Evolutionary conservation across 2,113 vertebrate genomes (phyloP).

Genomic region (Coptodon rendalli): DNA sequence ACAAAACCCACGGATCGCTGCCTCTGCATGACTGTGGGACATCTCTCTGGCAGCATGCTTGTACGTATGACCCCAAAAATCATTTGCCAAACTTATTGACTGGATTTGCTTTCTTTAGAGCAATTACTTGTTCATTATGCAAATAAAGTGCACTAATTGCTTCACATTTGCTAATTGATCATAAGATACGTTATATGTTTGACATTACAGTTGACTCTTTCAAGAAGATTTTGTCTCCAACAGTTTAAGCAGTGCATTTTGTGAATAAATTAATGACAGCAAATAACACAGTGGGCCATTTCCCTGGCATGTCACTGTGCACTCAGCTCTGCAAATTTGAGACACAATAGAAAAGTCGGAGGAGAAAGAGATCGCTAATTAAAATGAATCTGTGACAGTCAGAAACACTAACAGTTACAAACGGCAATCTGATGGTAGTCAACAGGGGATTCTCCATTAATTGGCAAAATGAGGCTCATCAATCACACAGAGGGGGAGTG

Average conservation of each 20-base stretch:
- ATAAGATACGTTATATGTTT: slow-evolving; percentile 48
- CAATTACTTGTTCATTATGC: slow-evolving; percentile 68
- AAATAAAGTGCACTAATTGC: slow-evolving; percentile 63
- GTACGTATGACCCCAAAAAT: slow-evolving; percentile 12
- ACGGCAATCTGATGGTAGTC: slow-evolving; percentile 75
- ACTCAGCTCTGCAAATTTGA: slow-evolving; percentile 12
- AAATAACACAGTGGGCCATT: slow-evolving; percentile 20
- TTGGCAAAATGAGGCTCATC: slow-evolving; percentile 79
- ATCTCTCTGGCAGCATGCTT: slow-evolving; percentile 1
- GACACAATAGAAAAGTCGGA: slow-evolving; percentile 16
- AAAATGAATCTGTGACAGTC: slow-evolving; percentile 69
- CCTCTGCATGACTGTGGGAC: not conserved
- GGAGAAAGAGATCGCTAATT: slow-evolving; percentile 62
- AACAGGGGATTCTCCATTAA: slow-evolving; percentile 77
- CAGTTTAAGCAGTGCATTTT: slow-evolving; percentile 1
- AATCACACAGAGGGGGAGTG: slow-evolving; percentile 69
- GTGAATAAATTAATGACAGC: slow-evolving; percentile 23
- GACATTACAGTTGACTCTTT: slow-evolving; percentile 16
- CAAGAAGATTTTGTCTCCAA: slow-evolving; percentile 1
- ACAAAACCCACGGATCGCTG: slow-evolving; percentile 6
- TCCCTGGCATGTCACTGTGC: not conserved
- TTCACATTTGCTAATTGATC: slow-evolving; percentile 64
- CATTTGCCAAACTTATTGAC: slow-evolving; percentile 62
- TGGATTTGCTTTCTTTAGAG: slow-evolving; percentile 42
- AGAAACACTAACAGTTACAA: slow-evolving; percentile 74